These are phyloP conservation scores for Aplysia californica DNA, from an alignment of 1,140 invertebrate species.

Conservation along the genomic window DNA sequence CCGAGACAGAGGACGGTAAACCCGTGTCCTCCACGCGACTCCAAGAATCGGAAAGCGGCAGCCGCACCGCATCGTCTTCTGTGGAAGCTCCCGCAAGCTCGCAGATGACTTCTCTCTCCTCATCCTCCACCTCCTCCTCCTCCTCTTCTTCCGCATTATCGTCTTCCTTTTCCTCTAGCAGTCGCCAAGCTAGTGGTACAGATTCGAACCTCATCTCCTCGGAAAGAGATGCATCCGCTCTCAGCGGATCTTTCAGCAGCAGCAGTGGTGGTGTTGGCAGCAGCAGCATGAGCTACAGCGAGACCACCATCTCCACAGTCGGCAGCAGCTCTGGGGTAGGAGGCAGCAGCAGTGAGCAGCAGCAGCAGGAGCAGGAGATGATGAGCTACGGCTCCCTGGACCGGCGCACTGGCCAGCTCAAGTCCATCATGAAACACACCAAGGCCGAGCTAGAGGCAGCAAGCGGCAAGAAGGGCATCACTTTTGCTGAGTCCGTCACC, in stretches of 20 bases:
- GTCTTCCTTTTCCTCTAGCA: not conserved
- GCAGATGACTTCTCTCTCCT: too few species aligned
- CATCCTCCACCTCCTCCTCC: too few species aligned
- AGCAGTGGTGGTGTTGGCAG: not conserved
- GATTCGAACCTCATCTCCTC: not conserved
- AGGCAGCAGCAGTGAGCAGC: not conserved
- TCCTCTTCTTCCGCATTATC: too few species aligned
- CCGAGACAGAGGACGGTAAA: slow-evolving; percentile 15
- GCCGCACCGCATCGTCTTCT: too few species aligned
- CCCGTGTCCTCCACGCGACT: not conserved
- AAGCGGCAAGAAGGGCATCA: slow-evolving; percentile 55
- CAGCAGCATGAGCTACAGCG: slow-evolving; percentile 6
- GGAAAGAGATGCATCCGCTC: not conserved
- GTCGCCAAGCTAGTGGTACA: not conserved
- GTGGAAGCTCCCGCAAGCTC: too few species aligned
- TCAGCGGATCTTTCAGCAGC: not conserved
- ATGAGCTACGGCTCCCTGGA: slow-evolving; percentile 25
- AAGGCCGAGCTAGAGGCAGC: slow-evolving; percentile 33
- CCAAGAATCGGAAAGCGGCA: not conserved
- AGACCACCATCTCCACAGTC: slow-evolving; percentile 1
- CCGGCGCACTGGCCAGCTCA: slow-evolving; percentile 39
- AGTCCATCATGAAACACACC: slow-evolving; percentile 62
- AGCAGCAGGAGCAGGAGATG: not conserved
- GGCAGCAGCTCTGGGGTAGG: not conserved
- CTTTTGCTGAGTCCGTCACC: slow-evolving; percentile 58